Evolutionary conservation across 2,888 invertebrate genomes (phyloP), one percentile per base, ranked within the genome.

Genomic region (Torymus texanus): DNA sequence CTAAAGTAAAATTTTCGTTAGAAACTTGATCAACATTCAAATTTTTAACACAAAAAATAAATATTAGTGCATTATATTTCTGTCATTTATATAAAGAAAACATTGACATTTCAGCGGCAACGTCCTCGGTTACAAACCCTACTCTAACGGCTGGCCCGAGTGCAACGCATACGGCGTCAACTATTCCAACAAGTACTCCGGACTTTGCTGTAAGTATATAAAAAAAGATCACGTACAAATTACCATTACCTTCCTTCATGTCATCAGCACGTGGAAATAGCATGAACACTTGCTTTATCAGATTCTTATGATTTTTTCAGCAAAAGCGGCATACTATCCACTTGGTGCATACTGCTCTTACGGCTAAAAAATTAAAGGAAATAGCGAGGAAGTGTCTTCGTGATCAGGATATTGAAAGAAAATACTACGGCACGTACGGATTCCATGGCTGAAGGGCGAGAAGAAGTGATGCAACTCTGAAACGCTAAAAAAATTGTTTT

Each of bases 91-190:
- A 29, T 29, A 2, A 4, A 29, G 3, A 29, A 29, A 29, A 3
- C 29, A 29, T 29, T 29, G 29, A 29, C 29, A 61, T 82, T 80
- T 51, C 67, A 94, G 94, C 82, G 96, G 96, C 82, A 96, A 96
- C 87, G 94, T 96, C 73, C 92, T 95, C 82, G 95, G 95, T 83
- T 92, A 92, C 86, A 93, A 93, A 82, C 96, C 96, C 13, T 96
- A 96, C 89, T 93, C 94, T 88, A 94, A 93, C 85, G 96, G 96
- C 71, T 92, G 92, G 83, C 95, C 96, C 21, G 93, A 94, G 67
- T 96, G 96, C 91, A 92, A 92, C 83, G 92, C 91, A 83, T 94
- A 93, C 86, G 95, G 95, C 82, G 93, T 95, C 89, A 91, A 92
- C 56, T 93, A 94, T 79, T 96, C 96, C 24, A 92, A 92, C 83